Evolutionary conservation across 2,797 vertebrate species (phyloP), one percentile per base, ranked within the genome.

Genomic region (Adelosebastes latens): DNA sequence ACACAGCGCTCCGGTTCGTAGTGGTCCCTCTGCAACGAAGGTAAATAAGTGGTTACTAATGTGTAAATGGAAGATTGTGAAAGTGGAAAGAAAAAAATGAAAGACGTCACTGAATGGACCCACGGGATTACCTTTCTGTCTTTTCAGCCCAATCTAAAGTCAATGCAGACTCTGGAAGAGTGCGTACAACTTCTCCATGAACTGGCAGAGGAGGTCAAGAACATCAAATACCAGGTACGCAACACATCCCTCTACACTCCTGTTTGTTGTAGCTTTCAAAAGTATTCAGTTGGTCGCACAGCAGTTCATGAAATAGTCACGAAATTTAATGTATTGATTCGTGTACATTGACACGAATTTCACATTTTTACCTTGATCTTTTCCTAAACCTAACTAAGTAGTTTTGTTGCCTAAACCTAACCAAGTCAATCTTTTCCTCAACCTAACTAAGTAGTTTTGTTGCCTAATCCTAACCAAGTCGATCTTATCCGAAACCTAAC

Each of bases 121-220:
- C 6, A 24, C 66, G 12, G 22, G 53, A 58, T 58, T 12, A 39
- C 7, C 32, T 39, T 65, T 64, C 25, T 56, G 24, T 58, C 60
- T 14, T 42, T 58, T 56, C 52, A 78, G 76, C 5, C 49, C 14
- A 36, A 12, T 27, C 53, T 79, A 13, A 58, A 72, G 52, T 4
- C n/a, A 3, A 4, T 65, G 29, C 61, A 59, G 27, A 59, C 34
- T 34, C 61, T 72, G 52, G 7, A 39, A 5, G 53, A 79, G 22
- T 79, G 77, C 22, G 4, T 22, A 2, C n/a, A 65, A 10, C 34
- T 79, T 46, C 69, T 79, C 18, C 77, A 29, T 1, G 46, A 49
- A 49, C 77, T 79, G n/a, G 53, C 77, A 25, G 61, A 59, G 61
- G 69, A 79, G 52, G 69, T 72, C 27, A 65, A 49, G 4, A 66